Evolutionary conservation across 1,140 invertebrate genomes (phyloP).

Genomic region (Fopius arisanus): DNA sequence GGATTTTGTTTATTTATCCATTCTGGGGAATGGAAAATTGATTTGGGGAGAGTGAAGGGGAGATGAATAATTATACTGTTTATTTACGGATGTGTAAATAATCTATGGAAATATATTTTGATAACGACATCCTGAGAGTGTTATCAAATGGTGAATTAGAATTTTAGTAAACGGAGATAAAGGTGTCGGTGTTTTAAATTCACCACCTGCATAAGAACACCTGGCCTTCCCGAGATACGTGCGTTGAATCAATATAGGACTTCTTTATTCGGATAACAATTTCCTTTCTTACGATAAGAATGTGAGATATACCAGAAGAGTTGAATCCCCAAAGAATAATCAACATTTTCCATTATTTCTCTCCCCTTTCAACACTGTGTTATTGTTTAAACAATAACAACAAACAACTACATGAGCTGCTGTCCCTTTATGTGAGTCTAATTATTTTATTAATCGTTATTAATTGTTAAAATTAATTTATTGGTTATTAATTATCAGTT

Average conservation of each 20-base stretch:
- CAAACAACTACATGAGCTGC: conserved; percentile 57
- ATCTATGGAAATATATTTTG: too few species aligned
- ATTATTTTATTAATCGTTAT: conserved; percentile 9
- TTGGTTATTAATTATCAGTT: too few species aligned
- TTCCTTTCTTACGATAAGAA: neutral
- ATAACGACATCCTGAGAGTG: too few species aligned
- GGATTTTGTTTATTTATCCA: too few species aligned
- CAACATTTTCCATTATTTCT: too few species aligned
- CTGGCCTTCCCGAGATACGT: conserved; percentile 2
- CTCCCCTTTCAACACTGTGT: too few species aligned
- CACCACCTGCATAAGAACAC: neutral
- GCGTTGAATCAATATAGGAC: conserved; percentile 4
- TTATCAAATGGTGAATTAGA: neutral
- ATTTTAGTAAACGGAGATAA: neutral
- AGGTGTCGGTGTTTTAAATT: neutral
- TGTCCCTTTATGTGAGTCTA: conserved; percentile 61
- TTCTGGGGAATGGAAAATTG: too few species aligned
- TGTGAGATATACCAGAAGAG: neutral
- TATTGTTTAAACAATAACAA: conserved; percentile 10
- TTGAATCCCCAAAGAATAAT: conserved; percentile 15
- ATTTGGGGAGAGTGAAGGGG: too few species aligned
- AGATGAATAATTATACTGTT: too few species aligned
- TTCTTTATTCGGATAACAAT: too few species aligned
- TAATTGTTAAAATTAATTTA: neutral
- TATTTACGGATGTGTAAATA: too few species aligned